Base-by-base conservation (phyloP, 2,888 invertebrate genomes). In the Amphimallon solstitiale region DNA sequence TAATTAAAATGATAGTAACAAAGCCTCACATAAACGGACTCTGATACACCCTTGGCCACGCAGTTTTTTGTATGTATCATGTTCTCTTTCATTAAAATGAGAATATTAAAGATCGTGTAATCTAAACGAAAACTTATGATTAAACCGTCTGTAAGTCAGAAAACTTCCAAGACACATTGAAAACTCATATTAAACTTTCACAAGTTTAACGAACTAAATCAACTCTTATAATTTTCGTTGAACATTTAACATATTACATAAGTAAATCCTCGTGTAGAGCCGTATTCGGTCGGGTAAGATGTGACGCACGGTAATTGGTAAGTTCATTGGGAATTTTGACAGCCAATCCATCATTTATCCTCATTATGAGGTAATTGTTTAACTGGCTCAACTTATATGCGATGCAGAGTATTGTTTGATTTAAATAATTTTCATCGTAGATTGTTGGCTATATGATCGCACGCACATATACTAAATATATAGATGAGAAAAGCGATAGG, bases 301-400 rank as follows among this genome's bases (percentile, higher is more conserved):
- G 64, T 69, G 67, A 48, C 59, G 67, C 64, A 21, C 54, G n/a
- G 72, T 71, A 68, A 70, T 70, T 69, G 72, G 71, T 68, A 73
- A 73, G 70, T 72, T 75, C 73, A 74, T 74, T 72, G 68, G 72
- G 69, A 71, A 68, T 73, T 71, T 70, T 73, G 76, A 75, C 75
- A 75, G 73, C 71, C 69, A 67, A 76, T 76, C 75, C 74, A 76
- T 76, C 76, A 76, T 70, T 70, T 70, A 68, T 69, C 67, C 71
- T 76, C 71, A 75, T 76, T 75, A 76, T 65, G 65, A 65, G 69
- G 72, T 73, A 73, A 75, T 75, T 67, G 72, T 71, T 72, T 74
- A 73, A 75, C 74, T 74, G 72, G 70, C 67, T 72, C 71, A 68
- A 67, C 68, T 68, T 66, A 49, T 63, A 56, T 37, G 51, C 45